Evolutionary conservation across 2,888 invertebrate genomes (phyloP).

Genomic region (Megastigmus dorsalis): DNA sequence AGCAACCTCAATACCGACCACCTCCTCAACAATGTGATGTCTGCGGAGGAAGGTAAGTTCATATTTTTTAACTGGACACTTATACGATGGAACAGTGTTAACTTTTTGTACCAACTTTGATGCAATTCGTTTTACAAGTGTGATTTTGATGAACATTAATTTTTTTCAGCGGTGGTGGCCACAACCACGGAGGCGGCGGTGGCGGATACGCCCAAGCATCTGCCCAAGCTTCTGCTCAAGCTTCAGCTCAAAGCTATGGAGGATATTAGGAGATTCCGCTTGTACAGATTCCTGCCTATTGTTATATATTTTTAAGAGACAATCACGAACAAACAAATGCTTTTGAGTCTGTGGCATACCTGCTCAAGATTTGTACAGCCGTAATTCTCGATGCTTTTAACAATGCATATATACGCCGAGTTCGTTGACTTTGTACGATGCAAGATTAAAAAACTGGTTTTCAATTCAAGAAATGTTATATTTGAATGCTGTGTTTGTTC

Average conservation of each 20-base stretch:
- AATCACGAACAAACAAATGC: not conserved
- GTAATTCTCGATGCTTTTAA: not conserved
- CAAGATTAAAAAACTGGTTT: conserved; percentile 7
- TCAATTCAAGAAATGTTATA: not conserved
- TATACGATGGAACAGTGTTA: no score
- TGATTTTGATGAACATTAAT: not conserved
- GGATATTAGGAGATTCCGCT: conserved; percentile 21
- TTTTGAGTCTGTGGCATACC: conserved; percentile 17
- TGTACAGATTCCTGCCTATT: not conserved
- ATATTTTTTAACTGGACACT: no score
- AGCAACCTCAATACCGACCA: conserved; percentile 39
- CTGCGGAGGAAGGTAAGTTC: conserved; percentile 26
- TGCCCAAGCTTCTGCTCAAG: conserved; percentile 60
- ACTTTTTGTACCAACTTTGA: no score
- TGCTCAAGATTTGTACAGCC: not conserved
- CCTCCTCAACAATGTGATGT: conserved; percentile 32
- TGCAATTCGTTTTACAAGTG: not conserved
- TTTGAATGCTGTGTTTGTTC: conserved; percentile 9
- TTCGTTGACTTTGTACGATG: not conserved
- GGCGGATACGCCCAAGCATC: conserved; percentile 62
- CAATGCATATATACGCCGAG: conserved; percentile 1
- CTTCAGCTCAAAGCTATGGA: conserved; percentile 39
- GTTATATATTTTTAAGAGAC: not conserved
- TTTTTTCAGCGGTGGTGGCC: conserved; percentile 23
- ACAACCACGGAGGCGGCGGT: conserved; percentile 10